Conservation (phyloP, 2,113 vertebrate species). For the Gallinago jamesoni region DNA sequence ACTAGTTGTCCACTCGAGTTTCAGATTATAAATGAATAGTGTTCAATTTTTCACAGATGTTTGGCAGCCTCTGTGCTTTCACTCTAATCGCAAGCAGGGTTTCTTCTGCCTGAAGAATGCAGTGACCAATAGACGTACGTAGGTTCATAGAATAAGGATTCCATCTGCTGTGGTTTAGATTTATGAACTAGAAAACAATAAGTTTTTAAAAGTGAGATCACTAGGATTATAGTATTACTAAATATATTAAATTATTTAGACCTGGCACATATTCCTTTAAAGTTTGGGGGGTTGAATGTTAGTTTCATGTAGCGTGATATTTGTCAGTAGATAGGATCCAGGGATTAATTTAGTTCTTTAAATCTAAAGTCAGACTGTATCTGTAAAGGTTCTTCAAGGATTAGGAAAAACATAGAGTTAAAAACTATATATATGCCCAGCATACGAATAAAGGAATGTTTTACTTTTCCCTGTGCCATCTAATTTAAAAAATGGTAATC, state of each 20-base stretch:
- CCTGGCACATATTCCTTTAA: neutral
- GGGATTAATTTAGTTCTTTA: neutral
- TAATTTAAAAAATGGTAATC: neutral
- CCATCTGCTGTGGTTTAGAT: neutral
- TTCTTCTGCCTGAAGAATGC: slow-evolving; percentile 30
- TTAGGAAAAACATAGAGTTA: neutral
- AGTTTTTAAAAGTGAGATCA: neutral
- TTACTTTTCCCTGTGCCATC: neutral
- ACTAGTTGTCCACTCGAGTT: slow-evolving; percentile 35
- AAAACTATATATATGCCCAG: neutral
- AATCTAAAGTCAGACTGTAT: neutral
- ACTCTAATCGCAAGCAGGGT: neutral
- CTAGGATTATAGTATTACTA: neutral
- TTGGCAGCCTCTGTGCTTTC: slow-evolving; percentile 39
- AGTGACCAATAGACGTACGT: neutral
- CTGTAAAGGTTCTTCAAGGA: neutral
- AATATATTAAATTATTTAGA: neutral
- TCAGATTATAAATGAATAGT: slow-evolving; percentile 34
- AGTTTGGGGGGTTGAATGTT: neutral
- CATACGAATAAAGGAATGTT: neutral
- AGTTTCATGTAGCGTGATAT: neutral
- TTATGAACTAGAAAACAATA: neutral
- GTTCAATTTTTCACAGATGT: slow-evolving; percentile 62
- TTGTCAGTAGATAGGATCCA: neutral
- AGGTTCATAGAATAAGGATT: neutral